Evolutionary conservation across 2,113 vertebrate genomes (phyloP), one percentile per base, ranked within the genome.

Genomic region (Callopanchax toddi): DNA sequence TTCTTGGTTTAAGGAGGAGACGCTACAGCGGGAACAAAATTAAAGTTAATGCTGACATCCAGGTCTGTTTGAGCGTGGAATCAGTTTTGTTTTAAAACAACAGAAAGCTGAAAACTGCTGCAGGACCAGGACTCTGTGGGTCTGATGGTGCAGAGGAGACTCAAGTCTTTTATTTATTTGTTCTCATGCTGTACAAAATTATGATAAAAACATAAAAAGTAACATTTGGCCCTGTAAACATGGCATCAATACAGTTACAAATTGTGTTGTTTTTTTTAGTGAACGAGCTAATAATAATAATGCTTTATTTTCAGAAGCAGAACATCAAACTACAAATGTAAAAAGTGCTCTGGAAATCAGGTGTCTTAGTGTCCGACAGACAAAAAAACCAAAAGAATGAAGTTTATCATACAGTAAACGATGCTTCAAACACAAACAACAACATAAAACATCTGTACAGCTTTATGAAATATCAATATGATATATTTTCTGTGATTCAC

Each of bases 401-500:
- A 70, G 68, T 79, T 70, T 32, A 71, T 75, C 79, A 61, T 42
- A n/a, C 16, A 42, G 40, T 20, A 11, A 18, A 44, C 67, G 65
- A 79, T 55, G 49, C 77, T 62, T 81, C 79, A 55, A 79, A 86
- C 78, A 89, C 65, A 72, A 66, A 71, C 75, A 69, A 79, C 81
- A 88, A 83, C 86, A 37, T 13, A 37, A 37, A 37, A 32, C 82
- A 81, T 78, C 73, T 89, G 75, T 85, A 89, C 85, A 92, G 71
- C 72, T 67, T 78, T 82, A 83, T 83, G 80, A 89, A 91, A 92
- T 93, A 93, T 93, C 92, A 93, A 93, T 93, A 91, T 93, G 92
- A 93, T 93, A 93, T 93, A 91, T 89, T 83, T 82, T 78, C 68
- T 76, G 73, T 81, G 62, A 85, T 79, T 90, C 83, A 92, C 89